phyloP scores from a whole-genome alignment of 1,140 invertebrate genomes.

The Idris sp. region DNA sequence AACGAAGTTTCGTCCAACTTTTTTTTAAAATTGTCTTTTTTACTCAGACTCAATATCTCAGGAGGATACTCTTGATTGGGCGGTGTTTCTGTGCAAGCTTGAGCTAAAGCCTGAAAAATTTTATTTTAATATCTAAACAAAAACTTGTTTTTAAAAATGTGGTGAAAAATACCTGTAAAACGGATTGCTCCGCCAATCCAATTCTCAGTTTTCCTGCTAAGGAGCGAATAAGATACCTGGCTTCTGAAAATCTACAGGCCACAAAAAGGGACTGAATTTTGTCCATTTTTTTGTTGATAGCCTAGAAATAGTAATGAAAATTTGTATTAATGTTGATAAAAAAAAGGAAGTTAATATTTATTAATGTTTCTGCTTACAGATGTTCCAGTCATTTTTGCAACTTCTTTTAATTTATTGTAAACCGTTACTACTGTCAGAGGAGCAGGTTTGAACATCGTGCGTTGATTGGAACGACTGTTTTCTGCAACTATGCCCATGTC shows the following conservation, averaged over 20 bases:
- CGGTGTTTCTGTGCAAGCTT: conserved; percentile 87
- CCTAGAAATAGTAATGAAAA: conserved; percentile 81
- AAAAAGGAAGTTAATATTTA: no score
- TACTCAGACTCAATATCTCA: conserved; percentile 81
- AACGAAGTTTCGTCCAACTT: conserved; percentile 87
- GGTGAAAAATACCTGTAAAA: conserved; percentile 91
- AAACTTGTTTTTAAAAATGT: no score
- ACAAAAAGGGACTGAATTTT: conserved; percentile 96
- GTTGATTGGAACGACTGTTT: conserved; percentile 91
- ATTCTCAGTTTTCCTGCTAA: conserved; percentile 96
- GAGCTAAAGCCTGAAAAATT: conserved; percentile 88
- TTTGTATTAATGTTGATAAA: no score
- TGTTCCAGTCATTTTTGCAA: conserved; percentile 91
- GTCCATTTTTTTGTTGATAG: conserved; percentile 92
- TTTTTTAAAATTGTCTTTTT: conserved; percentile 87
- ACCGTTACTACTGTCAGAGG: conserved; percentile 84
- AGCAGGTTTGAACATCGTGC: conserved; percentile 90
- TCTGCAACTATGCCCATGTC: conserved; percentile 97
- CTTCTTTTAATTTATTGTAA: conserved; percentile 92
- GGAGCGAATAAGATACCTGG: conserved; percentile 94
- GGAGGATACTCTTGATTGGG: conserved; percentile 84
- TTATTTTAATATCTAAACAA: no score
- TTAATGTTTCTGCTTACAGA: no score
- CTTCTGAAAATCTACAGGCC: conserved; percentile 93
- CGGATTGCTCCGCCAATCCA: conserved; percentile 97